phyloP scores from a whole-genome alignment of 2,888 invertebrate species.

The Lithosia quadra region DNA sequence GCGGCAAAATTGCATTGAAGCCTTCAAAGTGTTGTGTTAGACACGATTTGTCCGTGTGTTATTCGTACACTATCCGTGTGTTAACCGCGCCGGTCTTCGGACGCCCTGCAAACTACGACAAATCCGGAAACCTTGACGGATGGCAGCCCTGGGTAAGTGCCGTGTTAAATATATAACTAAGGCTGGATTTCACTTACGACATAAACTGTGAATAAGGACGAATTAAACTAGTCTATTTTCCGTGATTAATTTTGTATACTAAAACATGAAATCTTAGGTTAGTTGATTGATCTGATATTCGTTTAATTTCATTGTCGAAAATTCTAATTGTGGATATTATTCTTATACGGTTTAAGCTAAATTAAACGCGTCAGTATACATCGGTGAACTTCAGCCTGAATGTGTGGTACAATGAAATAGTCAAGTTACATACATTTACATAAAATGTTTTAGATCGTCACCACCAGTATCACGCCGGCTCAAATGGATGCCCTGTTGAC shows the following conservation, averaged over 20 bases:
- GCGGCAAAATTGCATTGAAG: neutral
- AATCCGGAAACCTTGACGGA: neutral
- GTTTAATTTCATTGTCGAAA: too few species aligned
- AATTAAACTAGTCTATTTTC: too few species aligned
- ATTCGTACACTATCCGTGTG: neutral
- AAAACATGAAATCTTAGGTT: too few species aligned
- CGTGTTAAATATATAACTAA: neutral
- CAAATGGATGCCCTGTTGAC: conserved; percentile 2
- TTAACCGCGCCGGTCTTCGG: neutral
- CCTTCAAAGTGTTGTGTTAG: neutral
- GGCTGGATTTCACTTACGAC: conserved; percentile 26
- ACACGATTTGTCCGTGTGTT: neutral
- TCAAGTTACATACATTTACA: too few species aligned
- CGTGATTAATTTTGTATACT: too few species aligned
- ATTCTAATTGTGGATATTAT: too few species aligned
- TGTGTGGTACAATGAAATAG: too few species aligned
- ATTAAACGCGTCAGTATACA: too few species aligned
- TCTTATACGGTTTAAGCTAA: too few species aligned
- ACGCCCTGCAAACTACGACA: neutral
- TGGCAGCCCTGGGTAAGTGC: conserved; percentile 2
- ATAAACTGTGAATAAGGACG: neutral
- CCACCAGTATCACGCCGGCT: neutral
- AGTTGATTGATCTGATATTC: too few species aligned
- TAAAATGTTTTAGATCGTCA: neutral
- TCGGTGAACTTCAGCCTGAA: too few species aligned